phyloP scores from a whole-genome alignment of 2,888 invertebrate species.

The Thymelicus lineola region DNA sequence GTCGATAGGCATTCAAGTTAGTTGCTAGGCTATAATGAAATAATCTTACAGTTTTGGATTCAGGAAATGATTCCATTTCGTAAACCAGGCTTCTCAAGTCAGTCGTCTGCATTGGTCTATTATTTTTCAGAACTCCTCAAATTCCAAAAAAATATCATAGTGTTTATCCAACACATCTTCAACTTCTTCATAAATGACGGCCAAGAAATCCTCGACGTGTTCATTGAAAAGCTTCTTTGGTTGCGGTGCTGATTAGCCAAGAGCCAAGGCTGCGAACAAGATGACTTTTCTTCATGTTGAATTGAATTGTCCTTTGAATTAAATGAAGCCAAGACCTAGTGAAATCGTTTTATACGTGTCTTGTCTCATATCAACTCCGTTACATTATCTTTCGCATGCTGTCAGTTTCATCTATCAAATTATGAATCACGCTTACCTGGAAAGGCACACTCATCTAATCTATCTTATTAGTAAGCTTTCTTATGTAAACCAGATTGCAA shows the following conservation, averaged over 20 bases:
- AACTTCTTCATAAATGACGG: slow-evolving; percentile 55
- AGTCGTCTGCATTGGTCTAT: slow-evolving; percentile 57
- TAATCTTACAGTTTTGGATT: slow-evolving; percentile 65
- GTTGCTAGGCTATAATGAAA: background rate
- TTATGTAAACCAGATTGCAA: too few species aligned
- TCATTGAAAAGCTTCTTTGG: slow-evolving; percentile 69
- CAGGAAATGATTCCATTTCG: slow-evolving; percentile 69
- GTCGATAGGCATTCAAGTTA: too few species aligned
- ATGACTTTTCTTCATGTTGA: slow-evolving; percentile 60
- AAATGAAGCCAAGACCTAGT: slow-evolving; percentile 37
- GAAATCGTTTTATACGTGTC: background rate
- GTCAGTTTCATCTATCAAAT: background rate
- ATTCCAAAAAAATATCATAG: slow-evolving; percentile 55
- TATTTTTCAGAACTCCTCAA: slow-evolving; percentile 59
- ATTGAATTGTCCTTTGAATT: slow-evolving; percentile 41
- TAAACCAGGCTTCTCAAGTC: slow-evolving; percentile 62
- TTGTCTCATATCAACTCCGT: background rate
- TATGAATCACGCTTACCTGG: too few species aligned
- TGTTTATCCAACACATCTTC: slow-evolving; percentile 52
- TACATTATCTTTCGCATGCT: background rate
- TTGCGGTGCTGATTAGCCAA: slow-evolving; percentile 60
- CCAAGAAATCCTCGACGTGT: slow-evolving; percentile 66
- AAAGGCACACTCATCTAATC: too few species aligned
- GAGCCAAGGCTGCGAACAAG: slow-evolving; percentile 54
- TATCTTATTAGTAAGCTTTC: too few species aligned